A percentile compares a stretch with the other conserved stretches of the same genome.
phyloP scores from a whole-genome alignment of 37 sponge, comb jelly and placozoan species.

The Bolinopsis microptera region DNA sequence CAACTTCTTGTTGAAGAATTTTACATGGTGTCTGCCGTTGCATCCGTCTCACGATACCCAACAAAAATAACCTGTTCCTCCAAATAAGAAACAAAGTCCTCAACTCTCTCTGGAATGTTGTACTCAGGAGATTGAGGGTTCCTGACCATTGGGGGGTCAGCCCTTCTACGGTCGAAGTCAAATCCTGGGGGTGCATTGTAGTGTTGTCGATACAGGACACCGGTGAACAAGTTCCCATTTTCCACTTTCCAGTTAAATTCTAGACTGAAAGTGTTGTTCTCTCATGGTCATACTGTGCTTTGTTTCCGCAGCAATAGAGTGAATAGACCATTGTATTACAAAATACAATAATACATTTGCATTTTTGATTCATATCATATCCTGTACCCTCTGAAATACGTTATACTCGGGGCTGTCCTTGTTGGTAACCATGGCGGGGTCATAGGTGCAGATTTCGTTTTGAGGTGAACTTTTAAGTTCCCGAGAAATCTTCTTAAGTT shows the following conservation, averaged over 20 bases:
- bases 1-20: too few relatives aligned
- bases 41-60: not conserved
- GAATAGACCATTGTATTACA: too few relatives aligned
- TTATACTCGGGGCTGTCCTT: constrained; percentile 76
- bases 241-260: constrained; percentile 3
- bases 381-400: constrained; percentile 70
- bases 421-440: constrained; percentile 80
- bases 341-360: too few relatives aligned
- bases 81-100: not conserved
- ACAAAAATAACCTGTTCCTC: not conserved
- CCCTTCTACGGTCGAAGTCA: constrained; percentile 79
- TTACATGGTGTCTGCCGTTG: too few relatives aligned
- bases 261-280: constrained; percentile 9
- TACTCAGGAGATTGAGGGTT: constrained; percentile 75
- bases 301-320: too few relatives aligned
- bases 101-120: constrained; percentile 71
- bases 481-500: too few relatives aligned
- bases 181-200: constrained; percentile 86
- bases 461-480: too few relatives aligned
- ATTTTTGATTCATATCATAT: too few relatives aligned
- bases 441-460: too few relatives aligned
- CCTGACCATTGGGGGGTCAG: constrained; percentile 77
- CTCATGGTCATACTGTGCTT: too few relatives aligned
- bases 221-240: not conserved
- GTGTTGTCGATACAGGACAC: not conserved